phyloP scores from a whole-genome alignment of 2,888 invertebrate genomes.

The Pterostichus madidus region DNA sequence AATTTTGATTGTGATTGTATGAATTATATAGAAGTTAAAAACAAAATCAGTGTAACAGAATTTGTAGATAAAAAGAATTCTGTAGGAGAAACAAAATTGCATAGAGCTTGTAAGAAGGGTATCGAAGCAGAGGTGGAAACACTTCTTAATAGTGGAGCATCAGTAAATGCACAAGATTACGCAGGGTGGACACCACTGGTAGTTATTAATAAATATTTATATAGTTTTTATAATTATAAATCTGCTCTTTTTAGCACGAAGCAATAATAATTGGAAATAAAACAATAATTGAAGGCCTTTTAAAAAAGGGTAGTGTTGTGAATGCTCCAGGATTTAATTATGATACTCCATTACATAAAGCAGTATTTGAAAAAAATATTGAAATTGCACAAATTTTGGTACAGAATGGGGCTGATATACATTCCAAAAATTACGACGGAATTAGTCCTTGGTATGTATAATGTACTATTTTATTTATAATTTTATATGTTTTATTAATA shows the following conservation, averaged over 20 bases:
- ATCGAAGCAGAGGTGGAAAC: constrained; percentile 25
- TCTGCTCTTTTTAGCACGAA: constrained; percentile 36
- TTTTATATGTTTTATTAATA: background rate
- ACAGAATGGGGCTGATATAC: constrained; percentile 42
- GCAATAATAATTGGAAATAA: constrained; percentile 41
- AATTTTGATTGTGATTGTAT: constrained; percentile 38
- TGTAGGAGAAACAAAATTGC: constrained; percentile 55
- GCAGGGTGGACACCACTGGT: constrained; percentile 57
- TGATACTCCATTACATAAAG: constrained; percentile 53
- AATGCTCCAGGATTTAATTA: constrained; percentile 53
- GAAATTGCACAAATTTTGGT: constrained; percentile 25
- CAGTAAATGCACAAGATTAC: constrained; percentile 48
- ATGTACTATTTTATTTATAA: constrained; percentile 2
- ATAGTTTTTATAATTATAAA: background rate
- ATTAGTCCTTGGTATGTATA: constrained; percentile 29
- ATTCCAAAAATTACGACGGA: constrained; percentile 37
- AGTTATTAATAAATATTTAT: background rate
- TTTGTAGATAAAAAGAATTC: constrained; percentile 32
- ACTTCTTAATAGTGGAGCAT: constrained; percentile 31
- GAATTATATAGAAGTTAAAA: constrained; percentile 31
- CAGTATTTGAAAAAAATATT: constrained; percentile 34
- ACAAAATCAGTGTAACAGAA: constrained; percentile 25
- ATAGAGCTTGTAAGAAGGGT: constrained; percentile 36
- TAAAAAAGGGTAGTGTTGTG: constrained; percentile 51
- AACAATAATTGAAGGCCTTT: constrained; percentile 23